Conservation (phyloP, 2,797 vertebrate species). For the Hafferia zeledoni region DNA sequence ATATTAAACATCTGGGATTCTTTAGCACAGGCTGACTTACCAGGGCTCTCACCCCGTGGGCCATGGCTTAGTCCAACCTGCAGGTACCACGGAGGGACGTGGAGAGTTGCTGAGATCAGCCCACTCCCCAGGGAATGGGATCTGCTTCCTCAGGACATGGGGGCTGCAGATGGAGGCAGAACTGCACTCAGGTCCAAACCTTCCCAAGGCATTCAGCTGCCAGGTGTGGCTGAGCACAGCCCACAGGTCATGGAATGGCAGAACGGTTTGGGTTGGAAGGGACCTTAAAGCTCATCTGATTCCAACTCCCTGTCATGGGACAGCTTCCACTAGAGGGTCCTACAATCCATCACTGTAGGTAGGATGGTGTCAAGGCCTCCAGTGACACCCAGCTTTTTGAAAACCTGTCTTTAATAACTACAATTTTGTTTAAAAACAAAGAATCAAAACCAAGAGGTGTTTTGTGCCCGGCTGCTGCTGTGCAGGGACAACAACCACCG, state of each 20-base stretch:
- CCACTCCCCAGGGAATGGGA: neutral
- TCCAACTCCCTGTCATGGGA: neutral
- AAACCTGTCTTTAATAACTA: neutral
- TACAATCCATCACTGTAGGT: rapidly evolving
- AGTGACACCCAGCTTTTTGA: neutral
- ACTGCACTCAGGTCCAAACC: neutral
- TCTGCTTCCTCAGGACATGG: rapidly evolving
- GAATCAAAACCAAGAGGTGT: neutral
- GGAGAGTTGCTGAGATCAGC: neutral
- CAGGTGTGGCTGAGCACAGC: neutral
- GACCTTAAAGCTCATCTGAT: neutral
- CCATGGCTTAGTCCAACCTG: neutral
- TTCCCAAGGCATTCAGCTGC: neutral
- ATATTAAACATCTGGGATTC: neutral
- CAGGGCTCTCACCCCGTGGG: neutral
- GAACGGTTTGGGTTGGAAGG: neutral
- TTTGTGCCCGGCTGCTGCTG: neutral
- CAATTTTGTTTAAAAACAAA: neutral
- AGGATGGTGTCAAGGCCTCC: neutral
- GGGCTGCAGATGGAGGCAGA: neutral
- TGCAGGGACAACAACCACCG: neutral
- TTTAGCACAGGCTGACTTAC: neutral
- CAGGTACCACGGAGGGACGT: rapidly evolving
- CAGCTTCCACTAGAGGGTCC: neutral
- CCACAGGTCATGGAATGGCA: neutral